Percentiles rank a stretch among this genome's conserved stretches.
These are phyloP conservation scores for Epirrhoe alternata DNA, from an alignment of 2,888 invertebrate genomes.

Conservation along the genomic window DNA sequence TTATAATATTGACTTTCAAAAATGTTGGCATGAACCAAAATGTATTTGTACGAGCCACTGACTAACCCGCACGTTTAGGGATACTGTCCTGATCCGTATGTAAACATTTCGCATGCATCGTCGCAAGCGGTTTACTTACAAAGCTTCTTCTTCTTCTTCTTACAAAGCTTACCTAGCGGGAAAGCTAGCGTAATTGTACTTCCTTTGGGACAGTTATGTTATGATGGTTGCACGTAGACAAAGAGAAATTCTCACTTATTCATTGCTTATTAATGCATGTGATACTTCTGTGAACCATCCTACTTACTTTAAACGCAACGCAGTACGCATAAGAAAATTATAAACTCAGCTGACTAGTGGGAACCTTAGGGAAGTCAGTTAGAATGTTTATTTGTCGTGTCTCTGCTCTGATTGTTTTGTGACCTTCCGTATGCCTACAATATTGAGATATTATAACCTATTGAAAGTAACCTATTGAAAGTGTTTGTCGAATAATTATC, in stretches of 20 bases:
- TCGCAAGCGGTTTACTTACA: constrained; percentile 26
- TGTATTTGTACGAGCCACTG: too few species aligned
- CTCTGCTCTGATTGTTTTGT: not conserved
- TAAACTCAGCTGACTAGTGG: constrained; percentile 6
- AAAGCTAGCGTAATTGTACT: constrained; percentile 66
- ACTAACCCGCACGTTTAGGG: too few species aligned
- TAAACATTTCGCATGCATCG: constrained; percentile 30
- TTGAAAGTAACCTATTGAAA: not conserved
- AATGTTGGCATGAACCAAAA: too few species aligned
- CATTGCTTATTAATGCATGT: constrained; percentile 61
- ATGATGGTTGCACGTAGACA: constrained; percentile 56
- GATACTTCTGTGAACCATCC: constrained; percentile 53
- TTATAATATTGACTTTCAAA: too few species aligned
- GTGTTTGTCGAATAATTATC: too few species aligned
- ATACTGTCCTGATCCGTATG: not conserved
- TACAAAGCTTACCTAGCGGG: constrained; percentile 62
- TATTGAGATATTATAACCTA: not conserved
- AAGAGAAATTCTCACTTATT: constrained; percentile 64
- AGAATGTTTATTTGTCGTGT: not conserved
- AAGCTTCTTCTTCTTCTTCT: too few species aligned
- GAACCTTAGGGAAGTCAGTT: constrained; percentile 7
- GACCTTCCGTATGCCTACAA: not conserved
- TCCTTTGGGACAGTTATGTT: constrained; percentile 73
- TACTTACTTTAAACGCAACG: constrained; percentile 19
- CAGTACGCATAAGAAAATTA: constrained; percentile 28